Evolutionary conservation across 2,888 invertebrate genomes (phyloP).

Genomic region (Oscheius onirici): DNA sequence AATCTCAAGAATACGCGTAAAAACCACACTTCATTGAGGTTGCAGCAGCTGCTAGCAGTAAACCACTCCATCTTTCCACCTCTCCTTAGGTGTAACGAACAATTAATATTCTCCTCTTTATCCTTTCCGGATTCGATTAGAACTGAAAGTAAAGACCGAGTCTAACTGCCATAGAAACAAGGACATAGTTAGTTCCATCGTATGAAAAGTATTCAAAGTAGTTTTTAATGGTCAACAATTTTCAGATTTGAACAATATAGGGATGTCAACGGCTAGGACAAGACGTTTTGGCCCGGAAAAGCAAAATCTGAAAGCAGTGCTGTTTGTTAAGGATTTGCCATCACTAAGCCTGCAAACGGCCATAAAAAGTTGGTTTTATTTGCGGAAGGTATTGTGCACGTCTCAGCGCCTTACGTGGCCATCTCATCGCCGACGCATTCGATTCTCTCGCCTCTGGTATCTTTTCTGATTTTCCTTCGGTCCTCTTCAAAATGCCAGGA

Average conservation of each 20-base stretch:
- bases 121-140: too few species aligned
- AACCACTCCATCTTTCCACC: conserved; percentile 17
- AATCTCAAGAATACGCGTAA: conserved; percentile 11
- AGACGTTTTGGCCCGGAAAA: too few species aligned
- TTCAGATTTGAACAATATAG: background rate
- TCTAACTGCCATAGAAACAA: background rate
- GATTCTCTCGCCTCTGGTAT: too few species aligned
- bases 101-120: conserved; percentile 7
- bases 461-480: background rate
- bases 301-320: background rate
- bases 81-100: background rate
- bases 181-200: background rate
- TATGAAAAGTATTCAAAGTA: background rate
- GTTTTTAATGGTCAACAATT: background rate
- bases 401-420: conserved; percentile 33
- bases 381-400: conserved; percentile 33
- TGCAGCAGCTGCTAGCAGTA: conserved; percentile 16
- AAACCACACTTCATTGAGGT: conserved; percentile 3
- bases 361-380: conserved; percentile 33
- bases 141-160: too few species aligned
- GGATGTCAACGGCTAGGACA: background rate
- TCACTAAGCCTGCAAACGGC: conserved; percentile 22
- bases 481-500: background rate
- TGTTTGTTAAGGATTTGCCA: conserved; percentile 27
- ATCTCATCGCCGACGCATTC: conserved; percentile 8